A percentile compares a stretch with the other conserved stretches of the same genome.
These are phyloP conservation scores for Nautilus pompilius DNA, from an alignment of 1,140 invertebrate genomes.

Conservation along the genomic window DNA sequence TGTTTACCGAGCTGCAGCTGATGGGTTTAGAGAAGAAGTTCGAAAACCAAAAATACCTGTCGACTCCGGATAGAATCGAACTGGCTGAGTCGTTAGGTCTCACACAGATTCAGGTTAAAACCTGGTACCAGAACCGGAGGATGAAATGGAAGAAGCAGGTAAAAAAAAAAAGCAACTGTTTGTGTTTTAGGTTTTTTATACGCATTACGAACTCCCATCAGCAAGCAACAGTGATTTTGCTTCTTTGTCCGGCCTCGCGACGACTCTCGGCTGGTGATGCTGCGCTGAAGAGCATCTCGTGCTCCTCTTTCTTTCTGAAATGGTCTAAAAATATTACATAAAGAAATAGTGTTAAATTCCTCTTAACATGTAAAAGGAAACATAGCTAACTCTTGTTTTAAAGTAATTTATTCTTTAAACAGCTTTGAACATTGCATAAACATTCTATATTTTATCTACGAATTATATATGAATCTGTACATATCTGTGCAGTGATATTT, in stretches of 20 bases:
- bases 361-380: too few species aligned
- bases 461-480: too few species aligned
- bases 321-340: too few species aligned
- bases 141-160: constrained; percentile 58
- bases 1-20: constrained; percentile 52
- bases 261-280: too few species aligned
- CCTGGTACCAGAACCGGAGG: constrained; percentile 55
- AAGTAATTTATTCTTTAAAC: too few species aligned
- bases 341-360: too few species aligned
- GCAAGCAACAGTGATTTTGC: not conserved
- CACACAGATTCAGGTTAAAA: constrained; percentile 87
- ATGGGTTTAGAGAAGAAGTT: constrained; percentile 79
- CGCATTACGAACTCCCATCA: not conserved
- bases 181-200: not conserved
- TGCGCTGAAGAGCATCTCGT: too few species aligned
- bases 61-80: constrained; percentile 93
- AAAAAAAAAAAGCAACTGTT: not conserved
- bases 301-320: too few species aligned
- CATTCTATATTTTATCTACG: too few species aligned
- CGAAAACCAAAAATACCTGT: constrained; percentile 92
- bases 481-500: too few species aligned
- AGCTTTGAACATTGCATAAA: too few species aligned
- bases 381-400: too few species aligned
- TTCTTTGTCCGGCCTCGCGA: not conserved
- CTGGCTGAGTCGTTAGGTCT: constrained; percentile 86